These are phyloP conservation scores for Chiloscyllium plagiosum DNA, from an alignment of 2,113 vertebrate genomes.

Conservation along the genomic window DNA sequence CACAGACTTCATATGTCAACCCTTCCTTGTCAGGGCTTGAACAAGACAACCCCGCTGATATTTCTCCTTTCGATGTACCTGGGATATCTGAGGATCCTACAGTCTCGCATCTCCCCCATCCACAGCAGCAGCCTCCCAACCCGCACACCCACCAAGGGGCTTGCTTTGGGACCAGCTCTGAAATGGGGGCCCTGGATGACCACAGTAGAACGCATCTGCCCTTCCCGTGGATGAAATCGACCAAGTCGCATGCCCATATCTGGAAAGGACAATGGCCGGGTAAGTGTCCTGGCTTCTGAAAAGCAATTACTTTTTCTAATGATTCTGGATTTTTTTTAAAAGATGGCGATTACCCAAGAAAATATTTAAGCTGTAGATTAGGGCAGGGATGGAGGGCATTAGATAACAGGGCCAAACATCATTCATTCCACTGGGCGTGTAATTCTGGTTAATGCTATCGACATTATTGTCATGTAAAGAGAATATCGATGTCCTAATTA, in stretches of 20 bases:
- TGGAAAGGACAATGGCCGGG: slow-evolving; percentile 96
- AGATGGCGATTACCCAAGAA: background rate
- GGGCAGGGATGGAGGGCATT: background rate
- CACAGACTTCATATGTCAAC: slow-evolving; percentile 59
- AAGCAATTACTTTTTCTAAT: background rate
- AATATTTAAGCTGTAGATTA: background rate
- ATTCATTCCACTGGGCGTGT: background rate
- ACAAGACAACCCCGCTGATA: slow-evolving; percentile 70
- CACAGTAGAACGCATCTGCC: slow-evolving; percentile 71
- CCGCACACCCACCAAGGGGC: slow-evolving; percentile 56
- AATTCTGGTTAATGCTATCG: background rate
- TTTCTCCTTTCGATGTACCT: slow-evolving; percentile 72
- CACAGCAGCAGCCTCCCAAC: slow-evolving; percentile 61
- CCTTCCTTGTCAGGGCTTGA: slow-evolving; percentile 67
- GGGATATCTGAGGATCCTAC: slow-evolving; percentile 72
- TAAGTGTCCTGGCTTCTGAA: slow-evolving; percentile 50
- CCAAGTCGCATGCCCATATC: slow-evolving; percentile 78
- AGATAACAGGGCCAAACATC: background rate
- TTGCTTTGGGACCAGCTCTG: slow-evolving; percentile 64
- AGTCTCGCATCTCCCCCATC: slow-evolving; percentile 63
- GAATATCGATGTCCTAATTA: slow-evolving; percentile 7
- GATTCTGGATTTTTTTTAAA: background rate
- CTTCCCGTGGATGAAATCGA: slow-evolving; percentile 98
- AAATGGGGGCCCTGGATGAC: slow-evolving; percentile 61
- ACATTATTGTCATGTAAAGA: background rate